A percentile compares a stretch with the other conserved stretches of the same genome.
phyloP scores from a whole-genome alignment of 2,797 vertebrate species.

The Tolypeutes matacus region DNA sequence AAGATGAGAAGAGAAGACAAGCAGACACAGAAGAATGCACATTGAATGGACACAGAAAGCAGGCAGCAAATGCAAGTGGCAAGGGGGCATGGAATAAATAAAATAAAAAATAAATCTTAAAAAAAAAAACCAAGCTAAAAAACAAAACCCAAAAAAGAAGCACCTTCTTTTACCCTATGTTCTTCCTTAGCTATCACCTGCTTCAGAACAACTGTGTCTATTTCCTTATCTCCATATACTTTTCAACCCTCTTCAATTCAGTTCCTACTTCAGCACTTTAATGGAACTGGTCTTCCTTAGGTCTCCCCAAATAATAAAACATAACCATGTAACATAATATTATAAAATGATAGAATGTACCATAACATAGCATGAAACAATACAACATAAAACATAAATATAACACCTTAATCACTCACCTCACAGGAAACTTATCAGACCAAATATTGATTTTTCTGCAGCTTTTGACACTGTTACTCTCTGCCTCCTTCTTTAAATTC shows the following conservation, averaged over 20 bases:
- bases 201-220: background rate
- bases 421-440: background rate
- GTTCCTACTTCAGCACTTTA: background rate
- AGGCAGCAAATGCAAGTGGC: too few relatives aligned
- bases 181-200: background rate
- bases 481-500: background rate
- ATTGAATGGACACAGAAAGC: too few relatives aligned
- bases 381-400: background rate
- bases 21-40: too few relatives aligned
- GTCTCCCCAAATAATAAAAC: background rate
- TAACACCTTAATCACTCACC: background rate
- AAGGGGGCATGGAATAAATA: too few relatives aligned
- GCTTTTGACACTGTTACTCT: background rate
- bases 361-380: background rate
- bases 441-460: background rate
- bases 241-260: background rate
- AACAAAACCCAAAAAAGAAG: background rate
- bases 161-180: background rate
- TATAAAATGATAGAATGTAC: background rate
- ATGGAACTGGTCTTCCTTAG: background rate
- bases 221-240: background rate
- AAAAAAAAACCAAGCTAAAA: background rate
- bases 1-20: too few relatives aligned
- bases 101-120: background rate
- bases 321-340: too few relatives aligned